A percentile compares a stretch with the other conserved stretches of the same genome.
These are phyloP conservation scores for Microplitis demolitor DNA, from an alignment of 1,140 invertebrate genomes.

Conservation along the genomic window DNA sequence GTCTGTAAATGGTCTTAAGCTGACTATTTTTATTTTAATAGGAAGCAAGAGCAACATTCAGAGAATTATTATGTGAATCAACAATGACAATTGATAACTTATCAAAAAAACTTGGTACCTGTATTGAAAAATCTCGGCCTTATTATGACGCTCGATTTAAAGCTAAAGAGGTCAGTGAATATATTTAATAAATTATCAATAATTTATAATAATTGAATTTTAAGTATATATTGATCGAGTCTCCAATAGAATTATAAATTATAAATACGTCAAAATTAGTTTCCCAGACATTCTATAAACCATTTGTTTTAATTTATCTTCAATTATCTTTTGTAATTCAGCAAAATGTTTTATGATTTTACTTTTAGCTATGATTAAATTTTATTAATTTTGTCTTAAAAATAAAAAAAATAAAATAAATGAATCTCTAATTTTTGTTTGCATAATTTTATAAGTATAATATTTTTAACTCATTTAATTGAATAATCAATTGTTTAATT, in stretches of 20 bases:
- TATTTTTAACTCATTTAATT: not conserved
- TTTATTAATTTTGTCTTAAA: too few species aligned
- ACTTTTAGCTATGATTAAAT: too few species aligned
- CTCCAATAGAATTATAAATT: too few species aligned
- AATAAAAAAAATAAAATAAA: too few species aligned
- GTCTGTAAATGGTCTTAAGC: not conserved
- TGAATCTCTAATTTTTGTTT: too few species aligned
- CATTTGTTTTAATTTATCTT: too few species aligned
- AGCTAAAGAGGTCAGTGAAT: conserved; percentile 71
- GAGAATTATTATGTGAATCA: conserved; percentile 83
- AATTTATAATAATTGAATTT: not conserved
- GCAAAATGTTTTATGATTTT: too few species aligned
- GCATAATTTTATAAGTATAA: too few species aligned
- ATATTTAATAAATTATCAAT: not conserved
- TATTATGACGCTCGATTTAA: conserved; percentile 87
- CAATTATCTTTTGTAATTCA: too few species aligned
- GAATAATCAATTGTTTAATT: conserved; percentile 9
- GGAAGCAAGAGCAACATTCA: conserved; percentile 84
- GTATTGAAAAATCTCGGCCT: conserved; percentile 87
- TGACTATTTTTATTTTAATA: conserved; percentile 45
- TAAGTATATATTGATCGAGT: not conserved
- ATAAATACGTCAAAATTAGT: too few species aligned
- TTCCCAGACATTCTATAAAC: too few species aligned
- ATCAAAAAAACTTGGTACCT: conserved; percentile 82
- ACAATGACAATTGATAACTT: conserved; percentile 82